Percentiles rank a stretch among this genome's conserved stretches.
phyloP scores from a whole-genome alignment of 2,797 vertebrate species.

The Trachurus trachurus region DNA sequence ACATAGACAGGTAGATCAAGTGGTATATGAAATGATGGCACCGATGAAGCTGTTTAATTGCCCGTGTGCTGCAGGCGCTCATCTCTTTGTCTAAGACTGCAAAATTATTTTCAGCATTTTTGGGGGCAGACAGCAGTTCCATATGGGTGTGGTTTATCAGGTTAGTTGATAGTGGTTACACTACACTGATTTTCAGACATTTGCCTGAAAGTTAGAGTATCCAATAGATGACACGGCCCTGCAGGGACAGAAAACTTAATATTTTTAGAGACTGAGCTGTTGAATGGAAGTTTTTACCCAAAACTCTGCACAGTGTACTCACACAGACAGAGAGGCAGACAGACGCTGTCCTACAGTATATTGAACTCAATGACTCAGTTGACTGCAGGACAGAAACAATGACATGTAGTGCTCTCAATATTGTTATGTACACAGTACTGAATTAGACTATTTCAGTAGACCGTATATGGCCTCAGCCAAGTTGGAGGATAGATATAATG shows the following conservation, averaged over 20 bases:
- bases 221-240: background rate
- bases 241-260: background rate
- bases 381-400: slow-evolving; percentile 29
- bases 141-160: slow-evolving; percentile 31
- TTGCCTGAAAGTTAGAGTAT: slow-evolving; percentile 1
- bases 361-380: background rate
- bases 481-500: slow-evolving; percentile 23
- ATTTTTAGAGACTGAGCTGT: slow-evolving; percentile 10
- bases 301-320: slow-evolving; percentile 12
- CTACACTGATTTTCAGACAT: slow-evolving; percentile 26
- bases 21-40: slow-evolving; percentile 33
- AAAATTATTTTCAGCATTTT: slow-evolving; percentile 22
- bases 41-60: slow-evolving; percentile 44
- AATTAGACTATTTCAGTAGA: slow-evolving; percentile 27
- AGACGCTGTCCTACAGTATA: slow-evolving; percentile 1
- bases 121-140: slow-evolving; percentile 22
- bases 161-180: background rate
- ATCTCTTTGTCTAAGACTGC: slow-evolving; percentile 21
- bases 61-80: slow-evolving; percentile 21
- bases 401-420: slow-evolving; percentile 7
- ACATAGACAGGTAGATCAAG: slow-evolving; percentile 45
- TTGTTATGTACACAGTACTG: slow-evolving; percentile 10
- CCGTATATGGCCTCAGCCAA: slow-evolving; percentile 1
- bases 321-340: slow-evolving; percentile 24
- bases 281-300: background rate